Evolutionary conservation across 2,113 vertebrate species (phyloP).

Genomic region (Chascanopsetta lugubris): DNA sequence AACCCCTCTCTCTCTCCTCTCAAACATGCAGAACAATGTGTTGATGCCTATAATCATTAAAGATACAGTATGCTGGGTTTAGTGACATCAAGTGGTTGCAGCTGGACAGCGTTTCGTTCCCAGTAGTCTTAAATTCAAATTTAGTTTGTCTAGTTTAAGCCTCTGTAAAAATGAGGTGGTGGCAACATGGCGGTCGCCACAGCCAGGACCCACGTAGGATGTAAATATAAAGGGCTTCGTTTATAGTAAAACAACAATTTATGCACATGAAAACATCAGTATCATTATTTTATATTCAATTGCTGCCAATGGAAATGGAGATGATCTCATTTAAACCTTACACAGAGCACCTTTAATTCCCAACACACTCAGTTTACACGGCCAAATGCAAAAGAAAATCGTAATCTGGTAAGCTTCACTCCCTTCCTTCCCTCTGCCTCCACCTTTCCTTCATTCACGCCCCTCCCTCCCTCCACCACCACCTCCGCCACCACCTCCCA

Average conservation of each 20-base stretch:
- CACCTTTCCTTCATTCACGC: constrained; percentile 10
- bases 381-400: constrained; percentile 6
- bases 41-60: no score
- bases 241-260: no score
- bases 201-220: background rate
- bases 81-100: background rate
- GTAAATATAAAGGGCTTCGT: no score
- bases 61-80: background rate
- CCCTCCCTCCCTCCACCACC: constrained; percentile 25
- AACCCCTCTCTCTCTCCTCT: no score
- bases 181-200: background rate
- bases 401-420: background rate
- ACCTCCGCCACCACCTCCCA: constrained; percentile 1
- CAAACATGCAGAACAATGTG: no score
- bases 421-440: background rate
- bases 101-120: no score
- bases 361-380: constrained; percentile 22
- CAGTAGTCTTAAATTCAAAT: background rate
- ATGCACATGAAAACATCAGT: no score
- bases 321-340: no score
- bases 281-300: no score
- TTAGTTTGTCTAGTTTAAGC: background rate
- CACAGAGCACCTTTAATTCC: constrained; percentile 4
- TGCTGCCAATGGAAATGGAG: no score
- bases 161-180: background rate